Evolutionary conservation across 2,797 vertebrate genomes (phyloP).

Genomic region (Numenius phaeopus): DNA sequence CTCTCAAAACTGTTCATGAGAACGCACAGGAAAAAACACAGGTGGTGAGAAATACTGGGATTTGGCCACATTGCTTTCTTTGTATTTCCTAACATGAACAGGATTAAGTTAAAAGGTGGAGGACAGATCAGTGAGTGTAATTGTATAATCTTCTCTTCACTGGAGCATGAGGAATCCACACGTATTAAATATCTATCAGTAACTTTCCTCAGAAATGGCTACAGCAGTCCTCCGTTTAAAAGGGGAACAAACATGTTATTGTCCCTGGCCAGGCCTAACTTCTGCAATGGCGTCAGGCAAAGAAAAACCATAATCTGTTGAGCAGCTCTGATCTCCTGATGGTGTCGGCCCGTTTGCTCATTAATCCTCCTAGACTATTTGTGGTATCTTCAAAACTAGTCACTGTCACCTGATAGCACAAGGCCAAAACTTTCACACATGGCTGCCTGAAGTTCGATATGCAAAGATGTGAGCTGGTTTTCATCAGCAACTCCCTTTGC

Average conservation of each 20-base stretch:
- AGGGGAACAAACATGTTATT: neutral
- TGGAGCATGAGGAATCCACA: neutral
- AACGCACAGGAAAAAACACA: neutral
- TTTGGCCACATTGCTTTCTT: neutral
- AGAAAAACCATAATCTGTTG: neutral
- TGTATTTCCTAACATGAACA: neutral
- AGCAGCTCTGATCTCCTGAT: neutral
- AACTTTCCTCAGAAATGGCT: neutral
- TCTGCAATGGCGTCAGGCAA: neutral
- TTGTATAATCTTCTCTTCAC: neutral
- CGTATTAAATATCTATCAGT: neutral
- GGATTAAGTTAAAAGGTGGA: neutral
- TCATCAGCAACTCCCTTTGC: neutral
- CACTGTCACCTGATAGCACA: neutral
- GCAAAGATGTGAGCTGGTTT: neutral
- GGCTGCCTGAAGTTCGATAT: neutral
- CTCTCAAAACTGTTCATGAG: neutral
- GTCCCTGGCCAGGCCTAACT: neutral
- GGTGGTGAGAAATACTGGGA: neutral
- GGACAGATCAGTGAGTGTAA: neutral
- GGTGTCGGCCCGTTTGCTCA: neutral
- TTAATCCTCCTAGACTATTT: neutral
- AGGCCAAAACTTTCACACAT: neutral
- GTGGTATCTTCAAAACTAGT: neutral
- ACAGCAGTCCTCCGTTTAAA: neutral